A percentile compares a stretch with the other conserved stretches of the same genome.
These are phyloP conservation scores for Gasterosteus aculeatus DNA, from an alignment of 2,113 vertebrate genomes.

Conservation along the genomic window DNA sequence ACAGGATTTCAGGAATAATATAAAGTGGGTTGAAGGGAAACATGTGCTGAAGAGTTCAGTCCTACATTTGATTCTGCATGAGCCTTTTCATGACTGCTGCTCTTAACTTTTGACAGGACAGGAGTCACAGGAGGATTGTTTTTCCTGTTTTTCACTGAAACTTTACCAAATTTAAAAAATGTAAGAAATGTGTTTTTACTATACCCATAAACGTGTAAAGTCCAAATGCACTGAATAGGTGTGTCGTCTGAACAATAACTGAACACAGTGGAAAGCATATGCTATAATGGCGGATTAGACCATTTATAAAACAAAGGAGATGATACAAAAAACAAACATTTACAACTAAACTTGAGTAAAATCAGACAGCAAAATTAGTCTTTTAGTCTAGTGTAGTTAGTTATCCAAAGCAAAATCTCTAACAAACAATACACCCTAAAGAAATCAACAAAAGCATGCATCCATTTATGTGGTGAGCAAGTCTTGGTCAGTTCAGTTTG, in stretches of 20 bases:
- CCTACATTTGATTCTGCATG: constrained; percentile 35
- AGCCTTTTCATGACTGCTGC: constrained; percentile 37
- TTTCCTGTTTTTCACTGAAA: background rate
- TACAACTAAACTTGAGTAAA: too few relatives aligned
- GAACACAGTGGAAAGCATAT: background rate
- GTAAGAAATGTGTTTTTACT: background rate
- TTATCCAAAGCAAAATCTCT: background rate
- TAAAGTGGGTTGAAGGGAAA: constrained; percentile 49
- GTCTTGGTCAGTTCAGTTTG: too few relatives aligned
- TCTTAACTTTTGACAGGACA: constrained; percentile 14
- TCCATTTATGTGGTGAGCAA: too few relatives aligned
- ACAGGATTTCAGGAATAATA: constrained; percentile 63
- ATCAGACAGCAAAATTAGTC: too few relatives aligned
- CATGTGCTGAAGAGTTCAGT: constrained; percentile 32
- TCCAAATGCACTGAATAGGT: background rate
- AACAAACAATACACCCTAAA: background rate
- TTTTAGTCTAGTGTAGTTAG: background rate
- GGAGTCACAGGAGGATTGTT: background rate
- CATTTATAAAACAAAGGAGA: background rate
- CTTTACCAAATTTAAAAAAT: background rate
- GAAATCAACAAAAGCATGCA: background rate
- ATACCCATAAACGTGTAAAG: background rate
- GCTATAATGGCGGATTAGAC: background rate
- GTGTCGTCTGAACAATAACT: background rate
- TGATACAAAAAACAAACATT: background rate